These are phyloP conservation scores for Diceros bicornis DNA, from an alignment of 2,797 vertebrate species.

Conservation along the genomic window DNA sequence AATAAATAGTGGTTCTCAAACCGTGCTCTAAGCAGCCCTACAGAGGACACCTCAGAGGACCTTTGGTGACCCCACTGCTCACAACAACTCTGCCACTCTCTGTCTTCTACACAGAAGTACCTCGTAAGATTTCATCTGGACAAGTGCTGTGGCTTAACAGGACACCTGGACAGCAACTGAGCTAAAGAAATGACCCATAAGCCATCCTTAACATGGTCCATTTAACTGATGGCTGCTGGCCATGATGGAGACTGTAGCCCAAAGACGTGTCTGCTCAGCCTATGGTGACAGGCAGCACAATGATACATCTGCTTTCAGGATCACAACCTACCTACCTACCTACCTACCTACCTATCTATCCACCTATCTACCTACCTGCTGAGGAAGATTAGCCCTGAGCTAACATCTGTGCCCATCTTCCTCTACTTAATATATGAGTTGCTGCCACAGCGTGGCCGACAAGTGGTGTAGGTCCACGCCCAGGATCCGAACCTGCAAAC, in stretches of 20 bases:
- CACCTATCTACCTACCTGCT: too few relatives aligned
- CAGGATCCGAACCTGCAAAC: too few relatives aligned
- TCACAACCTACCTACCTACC: too few relatives aligned
- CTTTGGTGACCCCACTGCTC: not conserved
- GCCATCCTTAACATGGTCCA: not conserved
- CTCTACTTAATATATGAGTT: too few relatives aligned
- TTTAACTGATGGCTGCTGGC: not conserved
- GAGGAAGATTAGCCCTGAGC: too few relatives aligned
- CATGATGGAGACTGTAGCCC: not conserved
- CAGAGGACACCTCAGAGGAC: not conserved
- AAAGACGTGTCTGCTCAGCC: not conserved
- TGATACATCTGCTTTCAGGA: not conserved
- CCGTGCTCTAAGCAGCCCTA: not conserved
- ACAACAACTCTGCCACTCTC: not conserved
- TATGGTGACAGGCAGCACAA: not conserved
- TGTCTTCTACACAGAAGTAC: not conserved
- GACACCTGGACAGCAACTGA: not conserved
- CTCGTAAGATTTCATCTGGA: rapidly evolving
- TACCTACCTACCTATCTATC: too few relatives aligned
- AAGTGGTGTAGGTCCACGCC: too few relatives aligned
- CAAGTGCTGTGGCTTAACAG: not conserved
- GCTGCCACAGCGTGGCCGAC: too few relatives aligned
- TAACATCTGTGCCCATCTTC: too few relatives aligned
- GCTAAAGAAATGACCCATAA: not conserved
- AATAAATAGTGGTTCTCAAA: not conserved